Percentiles rank a stretch among this genome's conserved stretches.
These are phyloP conservation scores for Aplochiton taeniatus DNA, from an alignment of 2,797 vertebrate species.

Conservation along the genomic window DNA sequence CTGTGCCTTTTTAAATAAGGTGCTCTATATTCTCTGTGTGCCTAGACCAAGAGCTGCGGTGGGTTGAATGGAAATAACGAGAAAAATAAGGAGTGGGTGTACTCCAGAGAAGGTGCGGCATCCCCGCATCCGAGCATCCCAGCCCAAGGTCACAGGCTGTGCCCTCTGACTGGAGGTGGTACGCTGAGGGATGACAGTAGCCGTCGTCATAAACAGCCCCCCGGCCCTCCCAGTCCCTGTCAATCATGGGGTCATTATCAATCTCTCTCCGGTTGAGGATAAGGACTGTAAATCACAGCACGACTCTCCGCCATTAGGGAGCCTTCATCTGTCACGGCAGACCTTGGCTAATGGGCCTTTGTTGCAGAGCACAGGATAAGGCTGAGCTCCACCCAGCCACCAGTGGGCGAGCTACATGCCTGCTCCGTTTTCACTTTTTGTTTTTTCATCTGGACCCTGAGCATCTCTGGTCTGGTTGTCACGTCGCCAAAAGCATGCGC, in stretches of 20 bases:
- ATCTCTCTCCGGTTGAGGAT: slow-evolving; percentile 76
- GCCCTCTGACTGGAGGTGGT: slow-evolving; percentile 49
- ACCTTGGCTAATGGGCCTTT: slow-evolving; percentile 72
- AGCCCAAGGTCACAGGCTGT: slow-evolving; percentile 62
- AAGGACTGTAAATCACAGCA: slow-evolving; percentile 78
- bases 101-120: neutral
- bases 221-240: slow-evolving; percentile 63
- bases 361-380: slow-evolving; percentile 55
- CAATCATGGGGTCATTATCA: slow-evolving; percentile 68
- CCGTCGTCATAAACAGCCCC: slow-evolving; percentile 56
- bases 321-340: slow-evolving; percentile 71
- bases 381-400: slow-evolving; percentile 39
- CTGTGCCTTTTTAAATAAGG: too few species aligned
- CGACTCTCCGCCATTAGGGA: slow-evolving; percentile 61
- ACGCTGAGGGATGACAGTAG: slow-evolving; percentile 60
- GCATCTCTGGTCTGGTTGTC: too few species aligned
- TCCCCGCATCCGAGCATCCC: slow-evolving; percentile 45
- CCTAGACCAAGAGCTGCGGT: neutral
- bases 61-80: neutral
- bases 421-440: too few species aligned
- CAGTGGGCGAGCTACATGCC: too few species aligned
- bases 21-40: too few species aligned
- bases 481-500: too few species aligned
- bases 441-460: too few species aligned
- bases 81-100: neutral